Percentiles rank a stretch among this genome's conserved stretches.
Evolutionary conservation across 2,797 vertebrate genomes (phyloP).

Genomic region (Coilia nasus): DNA sequence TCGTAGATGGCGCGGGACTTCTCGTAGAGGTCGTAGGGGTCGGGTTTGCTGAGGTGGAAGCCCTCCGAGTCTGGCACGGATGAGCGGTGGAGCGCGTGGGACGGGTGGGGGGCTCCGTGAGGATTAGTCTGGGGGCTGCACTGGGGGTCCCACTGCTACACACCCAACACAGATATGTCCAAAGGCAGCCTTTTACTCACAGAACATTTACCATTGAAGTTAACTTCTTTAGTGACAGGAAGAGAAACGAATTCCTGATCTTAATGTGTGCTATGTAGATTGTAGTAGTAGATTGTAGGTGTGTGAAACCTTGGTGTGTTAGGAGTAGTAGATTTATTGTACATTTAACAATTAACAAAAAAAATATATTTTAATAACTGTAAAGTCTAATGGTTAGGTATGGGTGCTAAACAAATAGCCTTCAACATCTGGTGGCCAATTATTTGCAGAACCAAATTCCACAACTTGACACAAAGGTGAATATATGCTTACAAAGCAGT

Average conservation of each 20-base stretch:
- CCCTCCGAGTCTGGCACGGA: slow-evolving; percentile 93
- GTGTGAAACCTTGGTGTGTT: too few relatives aligned
- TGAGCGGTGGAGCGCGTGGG: slow-evolving; percentile 86
- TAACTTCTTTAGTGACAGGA: too few relatives aligned
- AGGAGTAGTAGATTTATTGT: too few relatives aligned
- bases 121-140: slow-evolving; percentile 92
- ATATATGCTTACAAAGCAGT: neutral
- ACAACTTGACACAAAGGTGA: neutral
- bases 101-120: slow-evolving; percentile 85
- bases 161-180: neutral
- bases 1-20: slow-evolving; percentile 99
- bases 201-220: too few relatives aligned
- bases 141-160: slow-evolving; percentile 88
- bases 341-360: too few relatives aligned
- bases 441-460: neutral
- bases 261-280: too few relatives aligned
- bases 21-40: slow-evolving; percentile 98
- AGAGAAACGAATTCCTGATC: too few relatives aligned
- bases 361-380: too few relatives aligned
- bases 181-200: neutral
- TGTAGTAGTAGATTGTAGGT: too few relatives aligned
- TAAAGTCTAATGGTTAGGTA: too few relatives aligned
- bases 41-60: slow-evolving; percentile 95
- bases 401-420: too few relatives aligned
- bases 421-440: neutral